Conservation (phyloP, 2,888 invertebrate genomes). For the Margaritifera margaritifera region DNA sequence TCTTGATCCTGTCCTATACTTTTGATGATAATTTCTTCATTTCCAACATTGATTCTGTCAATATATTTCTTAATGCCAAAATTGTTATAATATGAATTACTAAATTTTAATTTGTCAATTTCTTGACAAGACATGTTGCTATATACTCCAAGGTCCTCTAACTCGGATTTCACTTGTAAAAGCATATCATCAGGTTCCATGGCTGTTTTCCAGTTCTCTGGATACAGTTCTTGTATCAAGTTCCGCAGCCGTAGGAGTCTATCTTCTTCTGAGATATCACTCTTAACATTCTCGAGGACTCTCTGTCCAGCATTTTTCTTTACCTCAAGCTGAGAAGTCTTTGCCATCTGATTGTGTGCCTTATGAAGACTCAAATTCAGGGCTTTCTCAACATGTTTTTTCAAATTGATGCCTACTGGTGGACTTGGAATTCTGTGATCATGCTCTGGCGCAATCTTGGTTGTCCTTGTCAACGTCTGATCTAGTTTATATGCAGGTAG, state of each 20-base stretch:
- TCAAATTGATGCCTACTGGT: too few species aligned
- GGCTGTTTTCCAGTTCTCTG: slow-evolving; percentile 56
- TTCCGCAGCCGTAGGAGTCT: slow-evolving; percentile 24
- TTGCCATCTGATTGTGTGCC: too few species aligned
- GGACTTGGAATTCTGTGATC: too few species aligned
- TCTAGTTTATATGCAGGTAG: too few species aligned
- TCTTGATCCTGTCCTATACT: slow-evolving; percentile 52
- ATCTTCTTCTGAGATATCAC: slow-evolving; percentile 35
- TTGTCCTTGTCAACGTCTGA: too few species aligned
- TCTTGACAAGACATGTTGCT: slow-evolving; percentile 58
- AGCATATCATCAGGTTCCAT: slow-evolving; percentile 59
- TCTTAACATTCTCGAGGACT: slow-evolving; percentile 29
- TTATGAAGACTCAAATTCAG: too few species aligned
- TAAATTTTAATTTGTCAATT: slow-evolving; percentile 48
- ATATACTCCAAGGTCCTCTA: slow-evolving; percentile 48
- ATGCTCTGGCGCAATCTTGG: too few species aligned
- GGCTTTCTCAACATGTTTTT: too few species aligned
- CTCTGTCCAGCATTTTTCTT: slow-evolving; percentile 22
- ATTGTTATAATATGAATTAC: slow-evolving; percentile 19
- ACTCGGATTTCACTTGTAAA: slow-evolving; percentile 45
- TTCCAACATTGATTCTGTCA: slow-evolving; percentile 33
- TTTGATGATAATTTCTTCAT: slow-evolving; percentile 48
- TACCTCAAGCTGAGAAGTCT: slow-evolving; percentile 11
- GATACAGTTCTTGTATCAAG: slow-evolving; percentile 40
- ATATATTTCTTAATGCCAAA: slow-evolving; percentile 48